Evolutionary conservation across 2,888 invertebrate genomes (phyloP), one percentile per base, ranked within the genome.

Genomic region (Euphydryas editha): DNA sequence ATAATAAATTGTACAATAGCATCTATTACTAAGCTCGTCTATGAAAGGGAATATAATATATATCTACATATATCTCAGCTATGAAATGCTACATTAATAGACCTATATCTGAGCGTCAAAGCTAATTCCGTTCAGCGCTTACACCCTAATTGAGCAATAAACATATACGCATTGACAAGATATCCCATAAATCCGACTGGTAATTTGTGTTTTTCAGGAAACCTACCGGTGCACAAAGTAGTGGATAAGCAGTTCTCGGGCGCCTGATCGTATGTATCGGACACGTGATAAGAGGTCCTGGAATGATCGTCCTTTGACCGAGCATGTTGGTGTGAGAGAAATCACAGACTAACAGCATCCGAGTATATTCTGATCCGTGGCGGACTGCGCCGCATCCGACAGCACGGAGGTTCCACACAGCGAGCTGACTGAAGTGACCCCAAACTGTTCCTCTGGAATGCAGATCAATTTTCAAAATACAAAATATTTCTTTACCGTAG

Each of bases 261-360:
- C 76, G 78, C 30, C 90, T 72, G 0, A 72, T 74, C 0, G 84
- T 87, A 13, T 85, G 84, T 0, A 75, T 61, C 0, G 92, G 92
- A 37, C 92, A 92, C 0, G 79, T 75, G 0, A 78, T 79, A 42
- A 80, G 1, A 0, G 80, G 71, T 0, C 92, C 92, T 0, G 86
- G 78, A 0, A 74, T 75, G 1, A 91, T 57, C 0, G 92, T 92
- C 62, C 79, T 76, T 73, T 91, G 88, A 0, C 92, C 92, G 65
- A 92, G 76, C 92, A 92, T 92, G 74, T 92, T 92, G 10, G 91
- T 92, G 77, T 92, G 92, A 0, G 92, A 92, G 82, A 88, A 92
- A 77, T 92, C 92, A 46, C 92, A 92, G 24, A 92, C 91, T 0
- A 92, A 76, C 49, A 92, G 76, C 8, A 92, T 73, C 0, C 84